A percentile compares a stretch with the other conserved stretches of the same genome.
Conservation (phyloP, 2,113 vertebrate species). For the Xenopus laevis region DNA sequence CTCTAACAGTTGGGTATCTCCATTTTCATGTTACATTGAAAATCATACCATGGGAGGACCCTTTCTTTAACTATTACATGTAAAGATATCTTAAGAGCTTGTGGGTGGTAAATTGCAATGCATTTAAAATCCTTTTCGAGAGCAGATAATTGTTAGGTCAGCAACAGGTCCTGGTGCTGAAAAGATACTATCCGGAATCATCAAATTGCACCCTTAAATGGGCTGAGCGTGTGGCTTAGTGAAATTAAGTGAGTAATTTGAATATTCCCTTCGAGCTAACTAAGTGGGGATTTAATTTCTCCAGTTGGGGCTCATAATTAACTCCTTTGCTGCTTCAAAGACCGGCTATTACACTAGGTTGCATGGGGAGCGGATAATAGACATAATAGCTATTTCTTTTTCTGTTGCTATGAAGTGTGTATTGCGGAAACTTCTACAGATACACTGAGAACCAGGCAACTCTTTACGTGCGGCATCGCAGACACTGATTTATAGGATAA, state of each 20-base stretch:
- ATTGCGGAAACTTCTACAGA: constrained; percentile 1
- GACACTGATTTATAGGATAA: constrained; percentile 7
- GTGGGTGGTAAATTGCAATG: constrained; percentile 44
- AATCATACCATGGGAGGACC: constrained; percentile 26
- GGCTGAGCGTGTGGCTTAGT: constrained; percentile 28
- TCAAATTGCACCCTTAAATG: constrained; percentile 45
- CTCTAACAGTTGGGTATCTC: constrained; percentile 24
- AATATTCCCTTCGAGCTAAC: constrained; percentile 39
- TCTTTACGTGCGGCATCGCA: background rate
- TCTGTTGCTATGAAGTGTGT: constrained; percentile 18
- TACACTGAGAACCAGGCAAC: background rate
- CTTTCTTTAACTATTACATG: constrained; percentile 26
- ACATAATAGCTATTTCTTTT: constrained; percentile 42
- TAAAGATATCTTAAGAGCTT: constrained; percentile 26
- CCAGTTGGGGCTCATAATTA: constrained; percentile 41
- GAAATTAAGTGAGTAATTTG: constrained; percentile 46
- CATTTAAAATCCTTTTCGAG: constrained; percentile 39
- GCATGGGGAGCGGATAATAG: constrained; percentile 27
- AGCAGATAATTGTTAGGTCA: constrained; percentile 45
- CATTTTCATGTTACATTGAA: constrained; percentile 32
- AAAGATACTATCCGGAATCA: constrained; percentile 41
- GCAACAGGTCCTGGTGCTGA: constrained; percentile 41
- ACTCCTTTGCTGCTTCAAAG: constrained; percentile 33
- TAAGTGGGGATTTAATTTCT: constrained; percentile 35
- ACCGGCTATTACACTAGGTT: constrained; percentile 36